Evolutionary conservation across 2,113 vertebrate species (phyloP).

Genomic region (Paralichthys olivaceus): DNA sequence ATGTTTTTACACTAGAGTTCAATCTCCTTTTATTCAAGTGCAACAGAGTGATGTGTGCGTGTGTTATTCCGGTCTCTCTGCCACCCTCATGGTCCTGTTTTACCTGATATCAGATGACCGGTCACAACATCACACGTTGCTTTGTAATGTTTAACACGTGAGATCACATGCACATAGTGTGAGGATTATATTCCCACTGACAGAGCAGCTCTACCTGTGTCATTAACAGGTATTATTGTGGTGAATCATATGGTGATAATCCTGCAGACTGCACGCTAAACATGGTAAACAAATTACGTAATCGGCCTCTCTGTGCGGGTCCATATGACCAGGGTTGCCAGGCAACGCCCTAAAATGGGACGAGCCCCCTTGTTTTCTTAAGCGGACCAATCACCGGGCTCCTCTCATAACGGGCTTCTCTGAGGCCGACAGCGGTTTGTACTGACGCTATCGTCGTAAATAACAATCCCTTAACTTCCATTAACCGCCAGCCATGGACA

Average conservation of each 20-base stretch:
- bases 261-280: not conserved
- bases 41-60: no score
- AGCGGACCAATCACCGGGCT: constrained; percentile 65
- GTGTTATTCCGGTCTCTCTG: not conserved
- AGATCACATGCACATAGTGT: not conserved
- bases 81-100: not conserved
- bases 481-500: constrained; percentile 65
- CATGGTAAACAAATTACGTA: constrained; percentile 70
- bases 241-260: not conserved
- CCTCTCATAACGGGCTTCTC: not conserved
- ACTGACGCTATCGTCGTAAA: not conserved
- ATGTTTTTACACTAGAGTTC: no score
- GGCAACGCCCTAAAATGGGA: constrained; percentile 58
- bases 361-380: constrained; percentile 13
- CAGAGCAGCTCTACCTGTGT: not conserved
- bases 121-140: not conserved
- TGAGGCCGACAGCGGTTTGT: not conserved
- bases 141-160: not conserved
- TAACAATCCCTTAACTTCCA: constrained; percentile 6
- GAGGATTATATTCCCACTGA: not conserved
- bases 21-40: no score
- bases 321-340: constrained; percentile 51
- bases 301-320: not conserved
- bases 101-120: not conserved
- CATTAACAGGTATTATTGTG: not conserved